Conservation (phyloP, 2,797 vertebrate species). For the Zalophus californianus region DNA sequence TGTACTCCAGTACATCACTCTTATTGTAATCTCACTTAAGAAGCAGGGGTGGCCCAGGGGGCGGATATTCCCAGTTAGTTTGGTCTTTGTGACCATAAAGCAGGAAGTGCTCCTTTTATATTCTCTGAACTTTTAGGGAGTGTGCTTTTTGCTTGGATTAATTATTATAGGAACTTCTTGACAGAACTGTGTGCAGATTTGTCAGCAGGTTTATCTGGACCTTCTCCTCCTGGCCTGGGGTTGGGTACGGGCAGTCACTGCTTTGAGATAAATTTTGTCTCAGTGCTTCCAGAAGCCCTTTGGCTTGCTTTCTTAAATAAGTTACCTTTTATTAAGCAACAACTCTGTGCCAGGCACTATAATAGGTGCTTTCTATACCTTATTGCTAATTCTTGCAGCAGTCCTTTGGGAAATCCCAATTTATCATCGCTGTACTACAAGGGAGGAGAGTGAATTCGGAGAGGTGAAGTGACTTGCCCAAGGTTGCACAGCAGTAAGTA, state of each 20-base stretch:
- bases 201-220: conserved; percentile 80
- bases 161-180: conserved; percentile 84
- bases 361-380: background rate
- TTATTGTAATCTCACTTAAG: conserved; percentile 90
- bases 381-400: conserved; percentile 37
- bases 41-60: conserved; percentile 84
- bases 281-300: background rate
- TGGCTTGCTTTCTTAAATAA: conserved; percentile 57
- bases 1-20: conserved; percentile 87
- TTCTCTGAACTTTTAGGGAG: conserved; percentile 87
- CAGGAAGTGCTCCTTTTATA: conserved; percentile 88
- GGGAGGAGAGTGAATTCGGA: background rate
- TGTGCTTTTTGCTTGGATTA: conserved; percentile 84
- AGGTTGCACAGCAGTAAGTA: background rate
- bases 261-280: background rate
- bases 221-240: conserved; percentile 25
- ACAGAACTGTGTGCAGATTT: conserved; percentile 27
- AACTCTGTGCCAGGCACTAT: background rate
- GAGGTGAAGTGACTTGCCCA: background rate
- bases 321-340: conserved; percentile 38
- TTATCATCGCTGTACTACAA: background rate
- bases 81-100: conserved; percentile 89
- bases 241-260: background rate
- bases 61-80: conserved; percentile 90
- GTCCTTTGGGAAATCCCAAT: background rate